A percentile compares a stretch with the other conserved stretches of the same genome.
Conservation (phyloP, 2,797 vertebrate genomes). For the Anas flavirostris region DNA sequence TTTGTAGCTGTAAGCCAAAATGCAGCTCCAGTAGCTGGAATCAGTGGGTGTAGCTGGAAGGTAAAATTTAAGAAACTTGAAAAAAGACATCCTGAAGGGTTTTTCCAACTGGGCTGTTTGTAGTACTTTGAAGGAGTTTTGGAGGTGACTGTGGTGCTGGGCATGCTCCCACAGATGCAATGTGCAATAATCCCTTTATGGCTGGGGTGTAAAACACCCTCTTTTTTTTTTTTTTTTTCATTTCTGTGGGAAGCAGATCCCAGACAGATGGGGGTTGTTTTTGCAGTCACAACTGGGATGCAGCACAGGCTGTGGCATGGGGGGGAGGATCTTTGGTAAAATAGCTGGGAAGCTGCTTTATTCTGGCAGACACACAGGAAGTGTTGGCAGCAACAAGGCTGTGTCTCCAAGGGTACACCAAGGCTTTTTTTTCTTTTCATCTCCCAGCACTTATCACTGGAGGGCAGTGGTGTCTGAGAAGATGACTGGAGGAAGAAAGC, state of each 20-base stretch:
- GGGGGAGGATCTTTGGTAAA: background rate
- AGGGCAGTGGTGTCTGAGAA: constrained; percentile 45
- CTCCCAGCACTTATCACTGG: constrained; percentile 48
- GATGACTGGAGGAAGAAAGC: background rate
- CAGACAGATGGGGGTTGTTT: background rate
- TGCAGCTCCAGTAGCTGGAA: background rate
- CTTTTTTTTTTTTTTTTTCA: background rate
- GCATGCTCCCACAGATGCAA: too few relatives aligned
- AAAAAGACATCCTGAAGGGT: background rate
- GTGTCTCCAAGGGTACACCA: background rate
- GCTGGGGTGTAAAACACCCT: background rate
- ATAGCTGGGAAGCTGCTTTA: background rate
- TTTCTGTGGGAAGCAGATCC: background rate
- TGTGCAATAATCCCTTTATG: too few relatives aligned
- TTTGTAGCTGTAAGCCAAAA: background rate
- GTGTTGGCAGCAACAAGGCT: background rate
- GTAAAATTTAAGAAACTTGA: background rate
- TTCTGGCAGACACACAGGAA: background rate
- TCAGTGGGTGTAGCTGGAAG: background rate
- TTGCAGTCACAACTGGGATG: background rate
- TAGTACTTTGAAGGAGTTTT: background rate
- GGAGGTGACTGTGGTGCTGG: background rate
- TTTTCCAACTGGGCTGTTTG: background rate
- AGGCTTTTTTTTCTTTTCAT: background rate
- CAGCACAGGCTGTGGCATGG: background rate